These are phyloP conservation scores for Nothocercus nigrocapillus DNA, from an alignment of 2,113 vertebrate genomes.

Conservation along the genomic window DNA sequence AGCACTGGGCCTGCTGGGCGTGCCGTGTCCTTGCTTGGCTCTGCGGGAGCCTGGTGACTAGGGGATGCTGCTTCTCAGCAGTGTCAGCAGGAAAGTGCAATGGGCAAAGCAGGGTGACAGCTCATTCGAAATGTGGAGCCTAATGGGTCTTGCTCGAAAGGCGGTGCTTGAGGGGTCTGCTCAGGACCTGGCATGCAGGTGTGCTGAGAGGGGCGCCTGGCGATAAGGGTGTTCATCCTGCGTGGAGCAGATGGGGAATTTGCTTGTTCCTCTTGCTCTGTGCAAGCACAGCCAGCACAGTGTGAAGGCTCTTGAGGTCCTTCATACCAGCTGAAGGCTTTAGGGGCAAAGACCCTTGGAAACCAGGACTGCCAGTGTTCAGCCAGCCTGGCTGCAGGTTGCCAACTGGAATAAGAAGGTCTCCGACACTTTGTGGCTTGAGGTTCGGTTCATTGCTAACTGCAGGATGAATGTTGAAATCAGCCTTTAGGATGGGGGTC, in stretches of 20 bases:
- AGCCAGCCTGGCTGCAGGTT: background rate
- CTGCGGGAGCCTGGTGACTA: background rate
- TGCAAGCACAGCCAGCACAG: background rate
- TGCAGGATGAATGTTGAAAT: background rate
- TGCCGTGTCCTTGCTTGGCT: background rate
- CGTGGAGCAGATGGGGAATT: background rate
- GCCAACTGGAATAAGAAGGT: background rate
- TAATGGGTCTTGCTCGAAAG: background rate
- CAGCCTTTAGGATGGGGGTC: background rate
- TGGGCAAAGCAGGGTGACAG: background rate
- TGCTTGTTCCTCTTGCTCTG: background rate
- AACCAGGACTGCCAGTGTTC: background rate
- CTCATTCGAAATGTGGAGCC: background rate
- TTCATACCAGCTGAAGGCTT: background rate
- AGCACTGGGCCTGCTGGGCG: background rate
- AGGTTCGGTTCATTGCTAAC: background rate
- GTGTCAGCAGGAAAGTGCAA: background rate
- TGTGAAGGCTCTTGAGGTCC: background rate
- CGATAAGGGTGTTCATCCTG: accelerated
- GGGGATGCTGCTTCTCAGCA: background rate
- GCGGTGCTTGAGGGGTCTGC: background rate
- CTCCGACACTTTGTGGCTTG: background rate
- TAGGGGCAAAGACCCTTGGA: background rate
- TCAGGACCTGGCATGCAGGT: background rate
- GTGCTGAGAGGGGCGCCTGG: accelerated